Percentiles rank a stretch among this genome's conserved stretches.
Evolutionary conservation across 2,113 vertebrate species (phyloP).

Genomic region (Antechinus stuartii): DNA sequence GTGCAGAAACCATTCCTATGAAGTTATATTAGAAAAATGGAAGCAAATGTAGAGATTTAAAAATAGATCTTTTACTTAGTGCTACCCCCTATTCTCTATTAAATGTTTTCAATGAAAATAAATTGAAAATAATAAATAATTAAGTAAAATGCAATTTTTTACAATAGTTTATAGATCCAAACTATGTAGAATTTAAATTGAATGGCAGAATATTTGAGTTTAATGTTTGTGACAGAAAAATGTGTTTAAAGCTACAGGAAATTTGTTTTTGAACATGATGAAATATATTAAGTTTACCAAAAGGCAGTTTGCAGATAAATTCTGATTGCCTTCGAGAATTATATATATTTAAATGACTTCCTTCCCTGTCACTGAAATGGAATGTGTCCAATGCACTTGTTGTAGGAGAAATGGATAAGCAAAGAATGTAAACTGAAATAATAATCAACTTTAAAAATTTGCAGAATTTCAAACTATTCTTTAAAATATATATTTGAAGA

Average conservation of each 20-base stretch:
- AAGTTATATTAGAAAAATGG: constrained; percentile 10
- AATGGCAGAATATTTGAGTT: background rate
- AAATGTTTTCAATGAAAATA: background rate
- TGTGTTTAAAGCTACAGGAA: background rate
- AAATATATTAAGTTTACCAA: background rate
- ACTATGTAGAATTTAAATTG: background rate
- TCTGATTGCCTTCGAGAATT: constrained; percentile 1
- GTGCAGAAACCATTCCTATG: constrained; percentile 5
- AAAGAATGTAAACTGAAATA: background rate
- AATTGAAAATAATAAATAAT: background rate
- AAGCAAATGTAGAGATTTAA: background rate
- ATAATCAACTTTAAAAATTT: background rate
- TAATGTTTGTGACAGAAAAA: background rate
- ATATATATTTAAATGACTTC: constrained; percentile 11
- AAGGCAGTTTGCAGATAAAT: constrained; percentile 1
- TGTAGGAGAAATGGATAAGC: constrained; percentile 12
- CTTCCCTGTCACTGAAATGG: constrained; percentile 33
- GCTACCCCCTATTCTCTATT: background rate
- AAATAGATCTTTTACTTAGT: background rate
- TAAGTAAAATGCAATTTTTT: background rate
- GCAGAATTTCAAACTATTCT: background rate
- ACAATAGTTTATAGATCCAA: background rate
- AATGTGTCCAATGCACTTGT: background rate
- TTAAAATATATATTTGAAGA: constrained; percentile 9
- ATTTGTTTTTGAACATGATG: background rate